Percentiles rank a stretch among this genome's conserved stretches.
Evolutionary conservation across 2,797 vertebrate genomes (phyloP).

Genomic region (Strix occidentalis): DNA sequence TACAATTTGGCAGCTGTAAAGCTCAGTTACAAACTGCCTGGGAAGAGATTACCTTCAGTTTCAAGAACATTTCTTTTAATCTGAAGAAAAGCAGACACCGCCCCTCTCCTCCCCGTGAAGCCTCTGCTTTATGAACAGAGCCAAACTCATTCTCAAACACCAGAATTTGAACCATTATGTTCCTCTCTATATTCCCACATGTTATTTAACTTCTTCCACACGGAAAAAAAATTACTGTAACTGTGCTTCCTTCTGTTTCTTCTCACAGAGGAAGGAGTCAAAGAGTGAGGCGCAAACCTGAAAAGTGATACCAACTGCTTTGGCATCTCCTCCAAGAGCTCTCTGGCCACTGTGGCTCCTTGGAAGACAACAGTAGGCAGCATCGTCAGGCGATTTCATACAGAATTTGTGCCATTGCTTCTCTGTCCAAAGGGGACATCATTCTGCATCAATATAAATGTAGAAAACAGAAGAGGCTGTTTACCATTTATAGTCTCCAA

Average conservation of each 20-base stretch:
- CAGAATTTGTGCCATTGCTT: neutral
- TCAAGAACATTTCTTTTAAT: neutral
- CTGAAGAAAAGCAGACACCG: neutral
- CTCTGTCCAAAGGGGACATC: neutral
- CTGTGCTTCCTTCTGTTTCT: neutral
- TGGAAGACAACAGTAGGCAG: neutral
- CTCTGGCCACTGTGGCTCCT: neutral
- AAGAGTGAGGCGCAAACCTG: neutral
- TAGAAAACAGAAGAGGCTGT: neutral
- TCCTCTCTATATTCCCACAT: neutral
- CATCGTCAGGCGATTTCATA: neutral
- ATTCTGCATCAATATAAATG: neutral
- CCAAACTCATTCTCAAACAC: neutral
- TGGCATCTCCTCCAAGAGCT: neutral
- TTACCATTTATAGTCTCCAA: neutral
- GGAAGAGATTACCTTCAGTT: neutral
- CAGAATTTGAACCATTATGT: neutral
- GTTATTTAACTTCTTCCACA: neutral
- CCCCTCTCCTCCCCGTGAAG: neutral
- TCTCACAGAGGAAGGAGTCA: neutral
- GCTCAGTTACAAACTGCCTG: conserved; percentile 15
- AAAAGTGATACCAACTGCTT: neutral
- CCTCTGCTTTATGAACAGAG: neutral
- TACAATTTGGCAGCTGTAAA: conserved; percentile 35
- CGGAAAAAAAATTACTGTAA: neutral